A percentile compares a stretch with the other conserved stretches of the same genome.
Conservation (phyloP, 2,888 invertebrate genomes). For the Drosophila mulleri region DNA sequence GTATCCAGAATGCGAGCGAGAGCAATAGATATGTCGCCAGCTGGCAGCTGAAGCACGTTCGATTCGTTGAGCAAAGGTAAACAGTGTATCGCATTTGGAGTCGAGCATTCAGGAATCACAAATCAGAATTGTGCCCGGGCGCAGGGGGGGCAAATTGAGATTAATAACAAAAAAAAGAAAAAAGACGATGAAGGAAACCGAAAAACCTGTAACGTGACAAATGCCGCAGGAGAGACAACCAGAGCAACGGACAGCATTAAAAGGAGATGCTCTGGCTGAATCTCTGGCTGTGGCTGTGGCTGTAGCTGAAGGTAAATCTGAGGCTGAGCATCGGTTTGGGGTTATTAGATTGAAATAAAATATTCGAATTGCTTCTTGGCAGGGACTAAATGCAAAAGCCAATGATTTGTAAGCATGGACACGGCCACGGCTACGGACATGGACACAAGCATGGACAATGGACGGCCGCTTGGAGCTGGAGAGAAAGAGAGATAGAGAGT, state of each 20-base stretch:
- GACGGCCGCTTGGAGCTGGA: background rate
- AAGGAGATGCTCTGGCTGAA: background rate
- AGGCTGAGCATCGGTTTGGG: conserved; percentile 45
- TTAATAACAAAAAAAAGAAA: conserved; percentile 66
- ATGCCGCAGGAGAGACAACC: conserved; percentile 51
- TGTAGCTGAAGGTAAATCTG: conserved; percentile 13
- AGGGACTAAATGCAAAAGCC: conserved; percentile 66
- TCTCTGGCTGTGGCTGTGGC: conserved; percentile 6
- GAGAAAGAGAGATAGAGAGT: too few species aligned
- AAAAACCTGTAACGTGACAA: conserved; percentile 70
- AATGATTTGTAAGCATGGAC: conserved; percentile 71
- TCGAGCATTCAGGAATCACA: conserved; percentile 17
- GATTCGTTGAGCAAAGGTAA: conserved; percentile 46
- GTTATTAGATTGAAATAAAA: conserved; percentile 66
- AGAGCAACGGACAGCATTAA: conserved; percentile 4
- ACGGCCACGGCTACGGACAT: conserved; percentile 38
- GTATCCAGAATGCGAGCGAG: conserved; percentile 41
- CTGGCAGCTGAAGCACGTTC: conserved; percentile 47
- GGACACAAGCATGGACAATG: conserved; percentile 25
- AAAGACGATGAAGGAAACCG: conserved; percentile 6
- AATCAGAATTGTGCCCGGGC: conserved; percentile 38
- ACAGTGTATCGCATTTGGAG: conserved; percentile 39
- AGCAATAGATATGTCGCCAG: conserved; percentile 31
- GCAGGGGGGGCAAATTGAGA: conserved; percentile 65
- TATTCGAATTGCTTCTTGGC: conserved; percentile 61